phyloP scores from a whole-genome alignment of 2,113 vertebrate genomes.

The Pomatostomus ruficeps region DNA sequence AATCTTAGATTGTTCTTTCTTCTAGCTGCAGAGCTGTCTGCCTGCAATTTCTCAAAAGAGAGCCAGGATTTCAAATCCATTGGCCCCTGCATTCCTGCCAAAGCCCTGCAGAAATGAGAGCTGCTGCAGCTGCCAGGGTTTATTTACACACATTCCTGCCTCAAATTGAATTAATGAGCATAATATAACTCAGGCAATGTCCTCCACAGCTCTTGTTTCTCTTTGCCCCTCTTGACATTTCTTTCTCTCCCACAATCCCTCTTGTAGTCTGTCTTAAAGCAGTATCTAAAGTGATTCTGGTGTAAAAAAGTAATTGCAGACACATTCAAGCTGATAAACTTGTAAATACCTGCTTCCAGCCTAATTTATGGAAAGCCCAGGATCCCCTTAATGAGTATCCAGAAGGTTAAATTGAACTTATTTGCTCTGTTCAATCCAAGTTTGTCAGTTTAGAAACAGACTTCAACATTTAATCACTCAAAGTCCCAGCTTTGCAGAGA shows the following conservation, averaged over 20 bases:
- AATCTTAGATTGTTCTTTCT: constrained; percentile 59
- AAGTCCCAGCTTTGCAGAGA: neutral
- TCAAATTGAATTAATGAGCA: constrained; percentile 84
- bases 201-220: constrained; percentile 67
- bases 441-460: neutral
- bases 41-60: constrained; percentile 50
- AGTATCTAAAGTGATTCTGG: neutral
- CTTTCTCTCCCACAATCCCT: constrained; percentile 24
- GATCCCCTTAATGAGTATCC: neutral
- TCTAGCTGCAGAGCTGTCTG: constrained; percentile 18
- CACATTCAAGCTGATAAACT: neutral
- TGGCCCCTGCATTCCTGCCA: constrained; percentile 69
- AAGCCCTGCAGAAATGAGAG: constrained; percentile 73
- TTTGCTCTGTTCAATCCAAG: neutral
- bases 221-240: constrained; percentile 51
- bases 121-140: constrained; percentile 74
- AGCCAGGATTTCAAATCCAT: constrained; percentile 38
- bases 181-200: constrained; percentile 77
- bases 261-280: neutral
- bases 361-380: neutral
- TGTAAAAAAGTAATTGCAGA: neutral
- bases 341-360: neutral
- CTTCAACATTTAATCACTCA: neutral
- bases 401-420: neutral
- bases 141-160: constrained; percentile 84